phyloP scores from a whole-genome alignment of 2,797 vertebrate species.

The Xenops minutus region DNA sequence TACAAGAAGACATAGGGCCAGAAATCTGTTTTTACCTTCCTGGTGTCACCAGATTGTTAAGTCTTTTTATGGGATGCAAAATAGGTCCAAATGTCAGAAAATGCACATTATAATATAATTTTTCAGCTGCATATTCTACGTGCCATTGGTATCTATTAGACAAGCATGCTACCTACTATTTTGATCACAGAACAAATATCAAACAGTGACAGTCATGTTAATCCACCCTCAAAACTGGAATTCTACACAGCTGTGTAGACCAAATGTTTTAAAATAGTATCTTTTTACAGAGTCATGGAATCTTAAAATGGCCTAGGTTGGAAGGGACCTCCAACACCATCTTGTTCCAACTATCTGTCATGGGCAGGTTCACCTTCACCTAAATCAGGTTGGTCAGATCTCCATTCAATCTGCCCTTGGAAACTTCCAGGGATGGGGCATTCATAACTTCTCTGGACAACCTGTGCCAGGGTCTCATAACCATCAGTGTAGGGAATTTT shows the following conservation, averaged over 20 bases:
- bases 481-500: neutral
- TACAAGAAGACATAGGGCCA: neutral
- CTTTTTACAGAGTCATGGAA: neutral
- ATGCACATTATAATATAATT: neutral
- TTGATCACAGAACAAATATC: neutral
- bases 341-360: neutral
- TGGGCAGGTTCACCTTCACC: no score
- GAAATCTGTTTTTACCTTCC: neutral
- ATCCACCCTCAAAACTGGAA: neutral
- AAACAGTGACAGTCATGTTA: neutral
- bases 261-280: accelerated
- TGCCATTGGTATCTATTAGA: neutral
- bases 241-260: neutral
- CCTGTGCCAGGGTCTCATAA: neutral
- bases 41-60: neutral
- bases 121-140: neutral
- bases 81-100: neutral
- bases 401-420: neutral
- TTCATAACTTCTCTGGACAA: neutral
- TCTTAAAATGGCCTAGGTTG: neutral
- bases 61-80: neutral
- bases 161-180: neutral
- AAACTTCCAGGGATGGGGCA: neutral
- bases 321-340: neutral
- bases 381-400: no score